phyloP scores from a whole-genome alignment of 2,113 vertebrate species.

The Calcarius ornatus region DNA sequence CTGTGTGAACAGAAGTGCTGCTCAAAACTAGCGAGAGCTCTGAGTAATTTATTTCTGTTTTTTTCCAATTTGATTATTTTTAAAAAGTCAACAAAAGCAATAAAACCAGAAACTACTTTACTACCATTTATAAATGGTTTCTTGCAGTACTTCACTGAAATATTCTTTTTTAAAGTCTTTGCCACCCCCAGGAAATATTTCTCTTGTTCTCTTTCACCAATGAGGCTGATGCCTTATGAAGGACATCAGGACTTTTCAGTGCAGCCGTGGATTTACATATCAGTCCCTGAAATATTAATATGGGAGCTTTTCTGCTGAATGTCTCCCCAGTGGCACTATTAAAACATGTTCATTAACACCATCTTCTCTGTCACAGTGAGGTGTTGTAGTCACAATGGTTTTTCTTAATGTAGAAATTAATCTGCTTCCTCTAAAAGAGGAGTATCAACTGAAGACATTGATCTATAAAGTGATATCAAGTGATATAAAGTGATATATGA shows the following conservation, averaged over 20 bases:
- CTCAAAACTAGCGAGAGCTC: background rate
- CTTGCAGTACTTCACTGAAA: background rate
- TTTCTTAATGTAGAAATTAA: background rate
- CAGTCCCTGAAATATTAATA: slow-evolving; percentile 1
- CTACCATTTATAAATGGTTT: background rate
- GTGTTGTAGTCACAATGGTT: background rate
- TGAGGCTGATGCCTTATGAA: background rate
- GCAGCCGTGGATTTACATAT: background rate
- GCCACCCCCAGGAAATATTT: background rate
- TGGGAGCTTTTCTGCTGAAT: background rate
- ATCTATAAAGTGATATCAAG: background rate
- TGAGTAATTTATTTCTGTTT: background rate
- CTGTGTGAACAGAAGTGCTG: background rate
- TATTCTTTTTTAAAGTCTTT: background rate
- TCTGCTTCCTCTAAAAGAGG: background rate
- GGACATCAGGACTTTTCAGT: background rate
- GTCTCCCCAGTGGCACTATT: background rate
- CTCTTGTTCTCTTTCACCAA: background rate
- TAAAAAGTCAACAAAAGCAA: background rate
- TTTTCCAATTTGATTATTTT: background rate
- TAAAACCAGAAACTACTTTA: background rate
- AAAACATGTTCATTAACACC: background rate
- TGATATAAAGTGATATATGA: background rate
- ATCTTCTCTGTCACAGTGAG: background rate
- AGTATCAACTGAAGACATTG: background rate